Evolutionary conservation across 1,140 invertebrate species (phyloP).

Genomic region (Drosophila obscura): DNA sequence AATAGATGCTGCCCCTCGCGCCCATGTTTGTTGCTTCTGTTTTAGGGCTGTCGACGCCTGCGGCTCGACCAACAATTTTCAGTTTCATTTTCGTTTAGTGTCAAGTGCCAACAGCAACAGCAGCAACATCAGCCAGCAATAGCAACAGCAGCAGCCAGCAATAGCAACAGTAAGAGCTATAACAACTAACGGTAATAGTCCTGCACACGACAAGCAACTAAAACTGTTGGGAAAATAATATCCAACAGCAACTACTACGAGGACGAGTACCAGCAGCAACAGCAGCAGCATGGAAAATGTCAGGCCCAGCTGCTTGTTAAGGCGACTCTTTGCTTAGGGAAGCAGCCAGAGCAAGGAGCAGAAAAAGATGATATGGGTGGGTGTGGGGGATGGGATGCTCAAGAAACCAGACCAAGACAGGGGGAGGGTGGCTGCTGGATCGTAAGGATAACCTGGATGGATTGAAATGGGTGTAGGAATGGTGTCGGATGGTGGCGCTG

Average conservation of each 20-base stretch:
- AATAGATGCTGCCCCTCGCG: background rate
- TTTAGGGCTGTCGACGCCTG: constrained; percentile 48
- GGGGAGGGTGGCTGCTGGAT: too few species aligned
- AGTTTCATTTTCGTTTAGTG: constrained; percentile 81
- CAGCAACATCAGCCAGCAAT: constrained; percentile 40
- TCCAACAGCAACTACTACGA: constrained; percentile 25
- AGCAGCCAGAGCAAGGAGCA: constrained; percentile 19
- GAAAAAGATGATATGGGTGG: background rate
- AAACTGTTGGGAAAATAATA: constrained; percentile 70
- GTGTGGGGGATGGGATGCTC: too few species aligned
- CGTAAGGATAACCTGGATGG: too few species aligned
- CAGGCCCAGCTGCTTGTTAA: constrained; percentile 51
- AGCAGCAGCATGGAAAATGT: constrained; percentile 49
- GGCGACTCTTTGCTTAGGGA: constrained; percentile 11
- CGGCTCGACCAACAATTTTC: constrained; percentile 62
- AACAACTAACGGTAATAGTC: constrained; percentile 71
- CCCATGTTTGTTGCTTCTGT: constrained; percentile 39
- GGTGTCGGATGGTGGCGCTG: too few species aligned
- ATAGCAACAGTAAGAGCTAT: constrained; percentile 23
- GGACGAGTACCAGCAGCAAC: constrained; percentile 1
- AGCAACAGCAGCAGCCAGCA: constrained; percentile 22
- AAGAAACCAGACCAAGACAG: too few species aligned
- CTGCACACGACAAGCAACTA: constrained; percentile 69
- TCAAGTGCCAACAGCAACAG: constrained; percentile 66
- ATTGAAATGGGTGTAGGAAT: too few species aligned